A percentile compares a stretch with the other conserved stretches of the same genome.
Conservation (phyloP, 2,888 invertebrate genomes). For the Noctua pronuba region DNA sequence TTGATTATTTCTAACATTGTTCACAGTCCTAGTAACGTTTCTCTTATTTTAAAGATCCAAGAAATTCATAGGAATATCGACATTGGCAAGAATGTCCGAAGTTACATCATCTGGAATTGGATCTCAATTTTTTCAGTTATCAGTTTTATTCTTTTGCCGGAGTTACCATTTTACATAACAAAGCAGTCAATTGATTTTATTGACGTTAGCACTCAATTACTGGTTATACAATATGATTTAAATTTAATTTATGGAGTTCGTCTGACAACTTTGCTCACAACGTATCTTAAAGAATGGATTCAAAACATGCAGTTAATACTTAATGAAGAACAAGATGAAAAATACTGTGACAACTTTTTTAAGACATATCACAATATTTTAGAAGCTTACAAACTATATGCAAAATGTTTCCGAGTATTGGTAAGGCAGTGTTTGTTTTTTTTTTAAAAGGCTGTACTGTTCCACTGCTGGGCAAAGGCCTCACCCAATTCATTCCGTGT, state of each 20-base stretch:
- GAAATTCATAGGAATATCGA: constrained; percentile 7
- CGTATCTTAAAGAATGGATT: constrained; percentile 7
- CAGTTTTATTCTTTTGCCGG: accelerated
- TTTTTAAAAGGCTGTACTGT: no score
- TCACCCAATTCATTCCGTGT: no score
- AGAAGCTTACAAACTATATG: background rate
- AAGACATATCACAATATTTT: constrained; percentile 1
- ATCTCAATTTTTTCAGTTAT: background rate
- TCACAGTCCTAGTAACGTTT: constrained; percentile 9
- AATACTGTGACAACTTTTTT: background rate
- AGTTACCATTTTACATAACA: background rate
- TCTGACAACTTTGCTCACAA: background rate
- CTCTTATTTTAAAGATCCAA: constrained; percentile 21
- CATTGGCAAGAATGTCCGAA: background rate
- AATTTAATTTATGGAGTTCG: constrained; percentile 24
- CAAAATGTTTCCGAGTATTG: background rate
- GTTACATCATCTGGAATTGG: constrained; percentile 17
- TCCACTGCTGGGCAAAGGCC: no score
- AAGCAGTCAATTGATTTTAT: background rate
- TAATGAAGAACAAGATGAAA: background rate
- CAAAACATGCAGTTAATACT: no score
- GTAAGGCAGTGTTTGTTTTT: background rate
- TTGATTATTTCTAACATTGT: constrained; percentile 13
- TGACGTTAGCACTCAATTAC: background rate
- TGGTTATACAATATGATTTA: background rate